Conservation (phyloP, 2,797 vertebrate genomes). For the Argya squamiceps region DNA sequence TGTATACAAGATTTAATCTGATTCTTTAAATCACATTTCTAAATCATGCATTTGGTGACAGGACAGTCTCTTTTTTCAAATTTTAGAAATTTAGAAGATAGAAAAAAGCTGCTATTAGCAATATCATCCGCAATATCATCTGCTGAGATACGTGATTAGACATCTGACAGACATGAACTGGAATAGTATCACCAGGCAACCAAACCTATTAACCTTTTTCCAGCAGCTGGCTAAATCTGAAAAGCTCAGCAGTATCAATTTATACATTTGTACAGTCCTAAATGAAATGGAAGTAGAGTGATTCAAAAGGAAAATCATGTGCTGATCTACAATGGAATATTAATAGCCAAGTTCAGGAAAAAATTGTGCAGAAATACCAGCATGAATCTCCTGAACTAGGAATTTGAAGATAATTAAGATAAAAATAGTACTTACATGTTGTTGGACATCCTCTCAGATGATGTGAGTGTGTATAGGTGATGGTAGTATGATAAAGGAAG, state of each 20-base stretch:
- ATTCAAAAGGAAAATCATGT: conserved; percentile 17
- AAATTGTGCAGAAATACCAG: not conserved
- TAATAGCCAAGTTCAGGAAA: not conserved
- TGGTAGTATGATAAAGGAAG: not conserved
- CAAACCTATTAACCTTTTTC: conserved; percentile 60
- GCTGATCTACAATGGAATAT: not conserved
- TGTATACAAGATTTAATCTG: not conserved
- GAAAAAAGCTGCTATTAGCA: not conserved
- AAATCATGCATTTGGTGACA: not conserved
- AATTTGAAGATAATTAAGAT: not conserved
- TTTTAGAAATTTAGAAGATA: not conserved
- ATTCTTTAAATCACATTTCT: not conserved
- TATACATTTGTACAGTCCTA: conserved; percentile 29
- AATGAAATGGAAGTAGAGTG: conserved; percentile 9
- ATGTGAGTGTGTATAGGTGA: not conserved
- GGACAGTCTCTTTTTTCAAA: not conserved
- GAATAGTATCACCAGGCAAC: conserved; percentile 36
- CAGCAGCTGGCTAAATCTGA: conserved; percentile 33
- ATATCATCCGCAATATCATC: not conserved
- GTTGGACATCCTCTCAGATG: not conserved
- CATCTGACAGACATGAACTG: conserved; percentile 23
- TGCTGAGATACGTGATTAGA: conserved; percentile 30
- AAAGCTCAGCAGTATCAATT: conserved; percentile 33
- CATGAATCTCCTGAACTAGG: not conserved
- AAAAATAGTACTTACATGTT: not conserved